A percentile compares a stretch with the other conserved stretches of the same genome.
Conservation (phyloP, 2,797 vertebrate genomes). For the Tangara arthus region DNA sequence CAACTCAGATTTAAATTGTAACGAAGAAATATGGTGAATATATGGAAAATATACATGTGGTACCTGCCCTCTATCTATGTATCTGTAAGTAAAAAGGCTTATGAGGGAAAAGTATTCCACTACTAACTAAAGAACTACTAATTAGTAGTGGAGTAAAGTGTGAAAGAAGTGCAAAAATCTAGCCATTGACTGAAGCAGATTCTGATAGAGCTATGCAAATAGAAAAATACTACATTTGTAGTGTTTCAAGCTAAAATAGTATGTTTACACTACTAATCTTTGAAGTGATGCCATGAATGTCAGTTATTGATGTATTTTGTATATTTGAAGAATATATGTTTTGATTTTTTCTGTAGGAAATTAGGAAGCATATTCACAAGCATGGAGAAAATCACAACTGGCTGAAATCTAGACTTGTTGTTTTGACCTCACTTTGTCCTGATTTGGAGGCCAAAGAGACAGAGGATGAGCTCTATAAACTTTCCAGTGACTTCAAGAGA, state of each 20-base stretch:
- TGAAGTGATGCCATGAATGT: background rate
- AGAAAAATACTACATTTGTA: background rate
- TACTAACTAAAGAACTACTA: background rate
- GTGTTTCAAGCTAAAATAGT: background rate
- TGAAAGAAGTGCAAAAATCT: background rate
- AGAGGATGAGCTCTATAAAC: conserved; percentile 80
- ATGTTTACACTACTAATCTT: background rate
- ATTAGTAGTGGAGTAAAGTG: background rate
- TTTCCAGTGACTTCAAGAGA: conserved; percentile 81
- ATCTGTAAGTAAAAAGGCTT: background rate
- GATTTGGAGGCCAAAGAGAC: conserved; percentile 84
- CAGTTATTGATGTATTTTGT: background rate
- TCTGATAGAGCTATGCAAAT: background rate
- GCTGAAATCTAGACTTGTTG: conserved; percentile 84
- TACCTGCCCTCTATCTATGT: background rate
- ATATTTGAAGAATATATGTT: background rate
- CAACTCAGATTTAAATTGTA: background rate
- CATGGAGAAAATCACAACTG: conserved; percentile 83
- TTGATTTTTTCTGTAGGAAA: conserved; percentile 70
- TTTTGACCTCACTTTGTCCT: conserved; percentile 80
- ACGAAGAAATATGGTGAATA: background rate
- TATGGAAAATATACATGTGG: background rate
- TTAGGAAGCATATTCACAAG: conserved; percentile 76
- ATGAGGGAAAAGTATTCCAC: background rate
- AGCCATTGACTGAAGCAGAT: background rate